Conservation (phyloP, 2,888 invertebrate genomes). For the Scaptodrosophila latifasciaeformis region DNA sequence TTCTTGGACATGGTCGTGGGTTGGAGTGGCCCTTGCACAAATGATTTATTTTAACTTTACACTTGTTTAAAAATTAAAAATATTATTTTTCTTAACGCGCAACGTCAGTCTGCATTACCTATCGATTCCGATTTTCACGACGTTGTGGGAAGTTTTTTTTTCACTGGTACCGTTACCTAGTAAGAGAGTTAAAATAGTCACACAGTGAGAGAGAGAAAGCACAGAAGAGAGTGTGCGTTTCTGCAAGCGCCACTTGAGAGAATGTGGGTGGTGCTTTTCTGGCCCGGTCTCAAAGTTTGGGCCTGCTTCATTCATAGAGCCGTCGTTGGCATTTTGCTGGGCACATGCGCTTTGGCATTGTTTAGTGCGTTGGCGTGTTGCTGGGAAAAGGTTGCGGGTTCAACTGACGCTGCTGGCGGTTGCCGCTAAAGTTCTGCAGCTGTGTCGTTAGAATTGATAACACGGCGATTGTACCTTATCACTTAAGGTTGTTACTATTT, state of each 20-base stretch:
- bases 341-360: constrained; percentile 18
- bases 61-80: constrained; percentile 17
- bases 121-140: constrained; percentile 66
- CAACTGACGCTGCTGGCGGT: too few species aligned
- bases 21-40: constrained; percentile 25
- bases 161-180: constrained; percentile 42
- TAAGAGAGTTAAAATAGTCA: constrained; percentile 14
- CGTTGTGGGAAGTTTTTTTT: constrained; percentile 42
- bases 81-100: too few species aligned
- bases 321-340: constrained; percentile 2
- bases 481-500: too few species aligned
- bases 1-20: constrained; percentile 69
- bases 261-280: background rate
- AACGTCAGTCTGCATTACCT: constrained; percentile 61
- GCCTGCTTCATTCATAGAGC: background rate
- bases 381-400: too few species aligned
- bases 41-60: constrained; percentile 13
- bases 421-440: too few species aligned
- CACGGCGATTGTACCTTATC: too few species aligned
- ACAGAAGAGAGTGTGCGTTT: constrained; percentile 9
- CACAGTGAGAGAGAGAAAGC: constrained; percentile 4
- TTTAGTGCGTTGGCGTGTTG: background rate
- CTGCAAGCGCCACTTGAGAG: background rate
- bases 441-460: too few species aligned
- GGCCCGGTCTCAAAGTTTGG: background rate